A percentile compares a stretch with the other conserved stretches of the same genome.
These are phyloP conservation scores for Microchrysa polita DNA, from an alignment of 2,888 invertebrate genomes.

Conservation along the genomic window DNA sequence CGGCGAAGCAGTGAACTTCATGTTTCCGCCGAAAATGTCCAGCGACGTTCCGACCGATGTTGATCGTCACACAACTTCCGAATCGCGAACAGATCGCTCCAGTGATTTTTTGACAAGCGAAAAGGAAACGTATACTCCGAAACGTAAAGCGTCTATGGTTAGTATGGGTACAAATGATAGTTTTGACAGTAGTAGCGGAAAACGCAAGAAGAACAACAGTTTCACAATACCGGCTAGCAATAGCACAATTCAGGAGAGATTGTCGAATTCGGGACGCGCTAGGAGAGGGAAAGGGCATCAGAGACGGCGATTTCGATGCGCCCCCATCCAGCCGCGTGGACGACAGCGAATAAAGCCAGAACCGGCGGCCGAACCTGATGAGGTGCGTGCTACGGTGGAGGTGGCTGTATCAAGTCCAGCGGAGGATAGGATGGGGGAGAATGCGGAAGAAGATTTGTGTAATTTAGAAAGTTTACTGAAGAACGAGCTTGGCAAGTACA, in stretches of 20 bases:
- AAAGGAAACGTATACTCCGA: conserved; percentile 49
- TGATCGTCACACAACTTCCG: conserved; percentile 66
- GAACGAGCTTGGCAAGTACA: conserved; percentile 63
- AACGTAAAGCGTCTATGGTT: conserved; percentile 45
- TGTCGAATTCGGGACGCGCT: neutral
- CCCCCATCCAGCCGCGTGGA: conserved; percentile 64
- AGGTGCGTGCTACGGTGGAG: neutral
- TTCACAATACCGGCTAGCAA: conserved; percentile 18
- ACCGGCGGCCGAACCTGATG: neutral
- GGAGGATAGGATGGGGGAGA: conserved; percentile 65
- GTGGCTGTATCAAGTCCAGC: conserved; percentile 50
- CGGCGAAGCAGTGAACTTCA: conserved; percentile 87
- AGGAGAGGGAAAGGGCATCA: conserved; percentile 42
- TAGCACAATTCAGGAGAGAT: neutral
- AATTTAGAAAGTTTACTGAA: conserved; percentile 33
- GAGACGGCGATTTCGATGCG: conserved; percentile 61
- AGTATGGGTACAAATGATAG: conserved; percentile 49
- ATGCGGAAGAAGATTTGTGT: conserved; percentile 45
- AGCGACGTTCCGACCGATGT: conserved; percentile 65
- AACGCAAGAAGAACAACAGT: conserved; percentile 42
- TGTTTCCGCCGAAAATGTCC: conserved; percentile 74
- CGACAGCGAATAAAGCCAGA: conserved; percentile 49
- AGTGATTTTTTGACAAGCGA: conserved; percentile 55
- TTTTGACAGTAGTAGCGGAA: conserved; percentile 46
- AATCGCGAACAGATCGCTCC: conserved; percentile 57